Evolutionary conservation across 2,113 vertebrate genomes (phyloP), one percentile per base, ranked within the genome.

Genomic region (Natator depressus): DNA sequence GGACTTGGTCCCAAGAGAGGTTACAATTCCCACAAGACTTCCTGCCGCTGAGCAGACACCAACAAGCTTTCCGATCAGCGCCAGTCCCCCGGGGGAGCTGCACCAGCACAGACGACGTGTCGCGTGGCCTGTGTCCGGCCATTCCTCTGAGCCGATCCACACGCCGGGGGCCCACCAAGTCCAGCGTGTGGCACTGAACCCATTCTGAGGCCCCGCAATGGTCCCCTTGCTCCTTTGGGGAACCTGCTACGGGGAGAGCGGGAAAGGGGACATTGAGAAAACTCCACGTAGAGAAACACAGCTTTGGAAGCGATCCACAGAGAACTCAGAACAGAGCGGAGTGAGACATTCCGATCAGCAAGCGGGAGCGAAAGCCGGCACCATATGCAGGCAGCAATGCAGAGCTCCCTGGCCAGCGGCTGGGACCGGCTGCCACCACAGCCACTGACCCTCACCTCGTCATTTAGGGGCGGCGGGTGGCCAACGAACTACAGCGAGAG

Each of bases 301-400:
- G 62, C 7, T 8, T 65, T 49, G 49, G 25, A 57, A 84, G 53
- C 29, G 69, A 49, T n/a, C 31, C 76, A 55, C 10, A 2, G 0
- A 1, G 35, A 69, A 53, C 35, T 47, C 29, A 0, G 19, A 38
- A 12, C 54, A 83, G 81, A 84, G 6, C 10, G 27, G 55, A 49
- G 57, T 31, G n/a, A 8, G 1, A 7, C 0, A 0, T 12, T 20
- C 54, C 86, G 72, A 47, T 17, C 59, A 10, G 27, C 0, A 13
- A 38, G 51, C 42, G 79, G 55, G 72, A 50, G 47, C 1, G 20
- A 72, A 16, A 35, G 46, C 20, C 2, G 12, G 57, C 57, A 31
- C 27, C 27, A 20, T 25, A 7, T 17, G 2, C 22, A 38, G 51
- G 65, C 17, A 2, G 20, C 53, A 54, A 54, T 22, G 53, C 53